phyloP scores from a whole-genome alignment of 1,140 invertebrate genomes.

The Neuroterus valhalla region DNA sequence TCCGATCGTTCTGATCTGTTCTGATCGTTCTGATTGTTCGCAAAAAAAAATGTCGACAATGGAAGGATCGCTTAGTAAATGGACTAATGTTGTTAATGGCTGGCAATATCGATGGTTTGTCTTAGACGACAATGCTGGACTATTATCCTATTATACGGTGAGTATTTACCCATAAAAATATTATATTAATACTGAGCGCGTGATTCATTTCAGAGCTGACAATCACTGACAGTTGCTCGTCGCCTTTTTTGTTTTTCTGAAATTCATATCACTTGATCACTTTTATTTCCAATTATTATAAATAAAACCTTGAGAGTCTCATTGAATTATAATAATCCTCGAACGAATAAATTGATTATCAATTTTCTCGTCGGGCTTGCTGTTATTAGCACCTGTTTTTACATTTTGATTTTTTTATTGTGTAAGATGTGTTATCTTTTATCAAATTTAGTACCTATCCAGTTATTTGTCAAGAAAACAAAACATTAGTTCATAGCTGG shows the following conservation, averaged over 20 bases:
- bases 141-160: slow-evolving; percentile 98
- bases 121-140: slow-evolving; percentile 94
- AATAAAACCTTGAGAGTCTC: too few relatives aligned
- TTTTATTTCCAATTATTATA: too few relatives aligned
- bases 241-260: background rate
- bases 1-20: slow-evolving; percentile 5
- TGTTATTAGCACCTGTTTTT: too few relatives aligned
- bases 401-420: too few relatives aligned
- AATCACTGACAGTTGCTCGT: background rate
- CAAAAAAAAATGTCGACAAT: slow-evolving; percentile 79
- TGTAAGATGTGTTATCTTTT: too few relatives aligned
- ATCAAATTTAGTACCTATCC: too few relatives aligned
- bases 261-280: too few relatives aligned
- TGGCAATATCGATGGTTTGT: slow-evolving; percentile 99
- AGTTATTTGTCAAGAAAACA: too few relatives aligned
- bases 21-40: background rate
- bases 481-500: too few relatives aligned
- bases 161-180: slow-evolving; percentile 63
- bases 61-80: slow-evolving; percentile 99
- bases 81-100: slow-evolving; percentile 99
- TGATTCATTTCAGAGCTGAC: background rate
- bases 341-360: too few relatives aligned
- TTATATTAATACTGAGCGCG: background rate
- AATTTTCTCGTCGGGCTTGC: too few relatives aligned
- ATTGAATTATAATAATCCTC: too few relatives aligned